Percentiles rank a stretch among this genome's conserved stretches.
phyloP scores from a whole-genome alignment of 2,888 invertebrate species.

The Tenodera sinensis region DNA sequence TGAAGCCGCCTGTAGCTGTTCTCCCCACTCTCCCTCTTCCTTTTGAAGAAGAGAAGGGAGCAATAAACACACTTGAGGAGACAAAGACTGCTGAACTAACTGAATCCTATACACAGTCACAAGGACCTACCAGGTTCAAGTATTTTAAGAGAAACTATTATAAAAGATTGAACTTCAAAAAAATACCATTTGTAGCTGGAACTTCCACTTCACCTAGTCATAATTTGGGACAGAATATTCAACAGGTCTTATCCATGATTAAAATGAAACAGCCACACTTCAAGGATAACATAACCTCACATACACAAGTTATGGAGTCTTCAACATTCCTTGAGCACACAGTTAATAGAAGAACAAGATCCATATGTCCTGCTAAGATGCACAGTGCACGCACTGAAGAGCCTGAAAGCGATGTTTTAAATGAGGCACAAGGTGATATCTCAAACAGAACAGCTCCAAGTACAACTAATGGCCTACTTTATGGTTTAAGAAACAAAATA shows the following conservation, averaged over 20 bases:
- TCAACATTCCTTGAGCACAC: not conserved
- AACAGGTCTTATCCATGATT: slow-evolving; percentile 51
- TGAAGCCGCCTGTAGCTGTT: not conserved
- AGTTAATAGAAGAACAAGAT: not conserved
- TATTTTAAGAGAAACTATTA: slow-evolving; percentile 53
- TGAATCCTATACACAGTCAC: slow-evolving; percentile 46
- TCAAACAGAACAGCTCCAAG: not conserved
- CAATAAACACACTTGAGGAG: not conserved
- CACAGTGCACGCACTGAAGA: not conserved
- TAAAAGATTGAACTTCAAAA: slow-evolving; percentile 45
- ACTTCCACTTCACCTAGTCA: slow-evolving; percentile 61
- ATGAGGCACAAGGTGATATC: not conserved
- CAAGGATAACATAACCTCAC: not conserved
- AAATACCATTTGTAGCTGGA: slow-evolving; percentile 60
- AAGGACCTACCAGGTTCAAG: slow-evolving; percentile 64
- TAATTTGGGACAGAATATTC: slow-evolving; percentile 62
- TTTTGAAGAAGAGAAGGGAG: not conserved
- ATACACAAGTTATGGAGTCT: not conserved
- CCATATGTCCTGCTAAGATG: not conserved
- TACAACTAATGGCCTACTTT: not conserved
- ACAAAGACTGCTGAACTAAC: not conserved
- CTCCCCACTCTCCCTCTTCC: not conserved
- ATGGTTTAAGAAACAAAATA: not conserved
- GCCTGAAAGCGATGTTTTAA: not conserved
- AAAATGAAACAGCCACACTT: slow-evolving; percentile 32